Evolutionary conservation across 2,113 vertebrate genomes (phyloP).

Genomic region (Camelus bactrianus): DNA sequence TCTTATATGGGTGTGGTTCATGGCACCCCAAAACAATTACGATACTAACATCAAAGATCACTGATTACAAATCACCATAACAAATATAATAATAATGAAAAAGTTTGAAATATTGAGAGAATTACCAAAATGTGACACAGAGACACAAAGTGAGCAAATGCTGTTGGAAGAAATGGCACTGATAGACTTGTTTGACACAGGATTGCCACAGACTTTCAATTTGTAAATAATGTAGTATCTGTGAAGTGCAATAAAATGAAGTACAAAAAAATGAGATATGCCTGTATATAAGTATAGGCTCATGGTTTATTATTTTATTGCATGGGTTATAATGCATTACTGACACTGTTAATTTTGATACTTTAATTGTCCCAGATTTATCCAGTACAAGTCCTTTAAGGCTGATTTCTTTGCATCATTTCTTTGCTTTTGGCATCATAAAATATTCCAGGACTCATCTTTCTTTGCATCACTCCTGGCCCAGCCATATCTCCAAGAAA

Average conservation of each 20-base stretch:
- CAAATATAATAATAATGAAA: not conserved
- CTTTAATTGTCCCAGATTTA: not conserved
- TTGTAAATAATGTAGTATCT: not conserved
- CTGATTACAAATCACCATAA: not conserved
- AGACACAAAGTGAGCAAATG: not conserved
- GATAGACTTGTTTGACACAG: not conserved
- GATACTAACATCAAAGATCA: not conserved
- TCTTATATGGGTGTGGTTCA: not conserved
- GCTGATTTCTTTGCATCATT: not conserved
- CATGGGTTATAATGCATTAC: not conserved
- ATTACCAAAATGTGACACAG: not conserved
- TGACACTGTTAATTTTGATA: not conserved
- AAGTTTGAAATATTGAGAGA: not conserved
- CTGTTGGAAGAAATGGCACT: not conserved
- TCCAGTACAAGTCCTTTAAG: not conserved
- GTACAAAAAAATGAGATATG: not conserved
- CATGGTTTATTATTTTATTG: not conserved
- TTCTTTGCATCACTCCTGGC: not conserved
- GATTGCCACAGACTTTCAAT: not conserved
- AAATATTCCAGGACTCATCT: slow-evolving; percentile 1
- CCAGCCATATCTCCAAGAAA: not conserved
- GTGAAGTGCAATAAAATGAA: not conserved
- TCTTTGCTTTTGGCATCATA: slow-evolving; percentile 3
- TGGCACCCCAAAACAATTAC: not conserved
- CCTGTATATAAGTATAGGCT: not conserved